These are phyloP conservation scores for Ophiodon elongatus DNA, from an alignment of 2,113 vertebrate species.

Conservation along the genomic window DNA sequence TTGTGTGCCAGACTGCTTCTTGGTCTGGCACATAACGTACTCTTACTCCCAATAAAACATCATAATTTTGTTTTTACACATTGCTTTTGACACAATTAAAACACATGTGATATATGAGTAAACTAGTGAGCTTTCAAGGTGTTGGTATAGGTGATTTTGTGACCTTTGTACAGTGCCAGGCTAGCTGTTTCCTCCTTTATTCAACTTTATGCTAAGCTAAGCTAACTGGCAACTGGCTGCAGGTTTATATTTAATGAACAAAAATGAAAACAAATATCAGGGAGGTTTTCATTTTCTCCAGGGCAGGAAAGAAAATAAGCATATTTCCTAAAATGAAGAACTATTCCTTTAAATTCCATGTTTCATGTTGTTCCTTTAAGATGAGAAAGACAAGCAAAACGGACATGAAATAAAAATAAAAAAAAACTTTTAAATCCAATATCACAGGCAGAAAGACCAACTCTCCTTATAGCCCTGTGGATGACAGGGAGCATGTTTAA, in stretches of 20 bases:
- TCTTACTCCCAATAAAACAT: neutral
- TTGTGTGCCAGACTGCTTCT: too few relatives aligned
- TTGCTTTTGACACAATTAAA: neutral
- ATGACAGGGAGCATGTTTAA: slow-evolving; percentile 28
- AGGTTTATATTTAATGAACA: neutral
- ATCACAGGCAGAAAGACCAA: neutral
- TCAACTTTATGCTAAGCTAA: slow-evolving; percentile 1
- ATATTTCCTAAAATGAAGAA: neutral
- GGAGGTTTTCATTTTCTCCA: neutral
- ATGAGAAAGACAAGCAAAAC: neutral
- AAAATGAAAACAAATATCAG: neutral
- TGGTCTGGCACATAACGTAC: too few relatives aligned
- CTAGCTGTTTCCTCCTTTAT: neutral
- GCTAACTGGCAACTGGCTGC: too few relatives aligned
- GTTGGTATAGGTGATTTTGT: neutral
- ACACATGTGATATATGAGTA: neutral
- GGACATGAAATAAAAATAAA: neutral
- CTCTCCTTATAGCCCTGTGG: neutral
- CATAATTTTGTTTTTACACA: neutral
- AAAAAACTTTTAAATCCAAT: neutral
- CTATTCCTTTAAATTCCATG: neutral
- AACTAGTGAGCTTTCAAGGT: neutral
- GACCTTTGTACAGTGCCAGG: neutral
- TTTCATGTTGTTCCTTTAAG: neutral
- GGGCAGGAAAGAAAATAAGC: neutral